Percentiles rank a stretch among this genome's conserved stretches.
Evolutionary conservation across 2,888 invertebrate species (phyloP).

Genomic region (Drosophila siamana): DNA sequence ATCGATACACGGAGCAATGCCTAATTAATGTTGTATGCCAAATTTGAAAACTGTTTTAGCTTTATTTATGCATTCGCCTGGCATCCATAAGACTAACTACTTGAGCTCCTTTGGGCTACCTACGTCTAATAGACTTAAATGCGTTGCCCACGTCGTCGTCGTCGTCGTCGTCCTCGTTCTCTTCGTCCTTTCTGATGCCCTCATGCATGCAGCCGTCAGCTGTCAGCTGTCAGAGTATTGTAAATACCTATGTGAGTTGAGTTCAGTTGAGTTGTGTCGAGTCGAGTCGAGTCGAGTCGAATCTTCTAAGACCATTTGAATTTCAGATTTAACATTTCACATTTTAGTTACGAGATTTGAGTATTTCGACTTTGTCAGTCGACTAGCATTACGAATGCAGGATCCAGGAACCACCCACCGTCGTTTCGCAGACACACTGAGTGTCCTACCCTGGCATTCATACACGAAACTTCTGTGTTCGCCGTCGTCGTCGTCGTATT

Average conservation of each 20-base stretch:
- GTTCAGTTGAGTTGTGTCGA: not conserved
- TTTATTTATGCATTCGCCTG: conserved; percentile 12
- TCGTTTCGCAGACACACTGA: not conserved
- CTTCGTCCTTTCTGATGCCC: not conserved
- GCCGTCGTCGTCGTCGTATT: not conserved
- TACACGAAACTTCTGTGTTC: too few species aligned
- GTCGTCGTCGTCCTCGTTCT: not conserved
- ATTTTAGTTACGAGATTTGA: conserved; percentile 9
- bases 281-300: conserved; percentile 2
- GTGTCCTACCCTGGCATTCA: too few species aligned
- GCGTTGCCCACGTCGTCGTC: not conserved
- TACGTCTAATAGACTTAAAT: conserved; percentile 20
- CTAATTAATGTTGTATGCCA: not conserved
- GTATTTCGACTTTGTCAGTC: conserved; percentile 3
- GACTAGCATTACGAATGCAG: conserved; percentile 15
- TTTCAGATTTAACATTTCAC: conserved; percentile 34
- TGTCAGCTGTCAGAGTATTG: conserved; percentile 37
- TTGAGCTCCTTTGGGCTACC: conserved; percentile 4
- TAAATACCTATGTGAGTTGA: conserved; percentile 21
- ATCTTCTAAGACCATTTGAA: conserved; percentile 38
- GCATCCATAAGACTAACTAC: not conserved
- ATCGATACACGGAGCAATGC: not conserved
- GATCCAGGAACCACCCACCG: not conserved
- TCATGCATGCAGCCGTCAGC: conserved; percentile 12
- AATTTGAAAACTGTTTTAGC: not conserved